phyloP scores from a whole-genome alignment of 2,113 vertebrate species.

The Shinisaurus crocodilurus region DNA sequence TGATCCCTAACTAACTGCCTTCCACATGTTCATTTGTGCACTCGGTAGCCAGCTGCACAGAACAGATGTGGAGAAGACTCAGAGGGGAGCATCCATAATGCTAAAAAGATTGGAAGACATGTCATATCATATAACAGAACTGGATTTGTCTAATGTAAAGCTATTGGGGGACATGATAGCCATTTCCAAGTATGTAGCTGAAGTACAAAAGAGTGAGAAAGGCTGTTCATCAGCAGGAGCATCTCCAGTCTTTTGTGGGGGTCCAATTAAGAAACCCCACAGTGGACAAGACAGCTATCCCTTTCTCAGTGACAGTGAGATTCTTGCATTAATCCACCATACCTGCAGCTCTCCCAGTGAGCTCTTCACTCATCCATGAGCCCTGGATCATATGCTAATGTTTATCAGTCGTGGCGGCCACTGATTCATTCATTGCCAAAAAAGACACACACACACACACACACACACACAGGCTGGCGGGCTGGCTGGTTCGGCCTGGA shows the following conservation, averaged over 20 bases:
- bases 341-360: background rate
- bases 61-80: background rate
- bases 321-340: background rate
- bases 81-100: background rate
- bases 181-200: background rate
- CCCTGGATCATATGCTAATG: background rate
- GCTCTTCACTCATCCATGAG: background rate
- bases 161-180: background rate
- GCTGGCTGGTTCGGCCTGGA: too few species aligned
- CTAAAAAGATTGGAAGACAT: background rate
- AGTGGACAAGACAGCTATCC: background rate
- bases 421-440: too few species aligned
- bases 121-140: background rate
- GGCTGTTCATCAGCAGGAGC: too few species aligned
- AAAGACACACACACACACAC: too few species aligned
- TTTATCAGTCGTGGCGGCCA: too few species aligned
- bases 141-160: background rate
- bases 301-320: background rate
- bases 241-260: too few species aligned
- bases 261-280: too few species aligned
- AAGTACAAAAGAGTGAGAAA: too few species aligned
- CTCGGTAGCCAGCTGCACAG: too few species aligned
- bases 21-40: background rate
- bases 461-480: too few species aligned
- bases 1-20: too few species aligned